Evolutionary conservation across 1,140 invertebrate species (phyloP).

Genomic region (Heliconius hewitsoni): DNA sequence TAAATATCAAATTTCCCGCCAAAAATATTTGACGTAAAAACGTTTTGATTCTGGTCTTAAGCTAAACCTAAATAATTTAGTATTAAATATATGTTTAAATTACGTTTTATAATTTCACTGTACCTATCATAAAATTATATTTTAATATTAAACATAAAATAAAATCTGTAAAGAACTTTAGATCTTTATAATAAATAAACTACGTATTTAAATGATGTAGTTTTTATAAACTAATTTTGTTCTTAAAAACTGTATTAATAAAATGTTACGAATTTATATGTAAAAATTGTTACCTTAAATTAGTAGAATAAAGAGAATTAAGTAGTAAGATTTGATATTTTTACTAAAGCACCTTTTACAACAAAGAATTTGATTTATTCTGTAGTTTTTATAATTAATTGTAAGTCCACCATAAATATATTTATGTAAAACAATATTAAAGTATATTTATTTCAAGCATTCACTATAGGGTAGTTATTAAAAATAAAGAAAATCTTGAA

Average conservation of each 20-base stretch:
- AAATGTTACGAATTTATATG: conserved; percentile 72
- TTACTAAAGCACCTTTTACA: conserved; percentile 22
- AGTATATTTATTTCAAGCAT: conserved; percentile 26
- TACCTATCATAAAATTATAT: neutral
- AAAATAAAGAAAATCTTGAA: conserved; percentile 53
- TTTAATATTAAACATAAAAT: neutral
- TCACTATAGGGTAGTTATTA: conserved; percentile 28
- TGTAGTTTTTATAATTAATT: conserved; percentile 20
- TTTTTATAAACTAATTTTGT: conserved; percentile 1
- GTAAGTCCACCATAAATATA: conserved; percentile 19
- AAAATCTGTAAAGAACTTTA: conserved; percentile 4
- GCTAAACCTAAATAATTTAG: neutral
- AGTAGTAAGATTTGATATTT: conserved; percentile 21
- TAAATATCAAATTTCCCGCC: neutral
- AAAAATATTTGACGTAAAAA: neutral
- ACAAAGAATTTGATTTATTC: conserved; percentile 12
- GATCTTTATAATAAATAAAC: neutral
- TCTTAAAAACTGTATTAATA: conserved; percentile 11
- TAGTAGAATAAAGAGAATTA: conserved; percentile 24
- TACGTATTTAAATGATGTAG: neutral
- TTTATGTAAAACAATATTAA: conserved; percentile 1
- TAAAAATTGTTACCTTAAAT: conserved; percentile 61
- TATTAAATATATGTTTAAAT: neutral
- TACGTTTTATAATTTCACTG: neutral
- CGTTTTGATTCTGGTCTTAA: neutral